Conservation (phyloP, 2,113 vertebrate genomes). For the Illadopsis cleaveri region DNA sequence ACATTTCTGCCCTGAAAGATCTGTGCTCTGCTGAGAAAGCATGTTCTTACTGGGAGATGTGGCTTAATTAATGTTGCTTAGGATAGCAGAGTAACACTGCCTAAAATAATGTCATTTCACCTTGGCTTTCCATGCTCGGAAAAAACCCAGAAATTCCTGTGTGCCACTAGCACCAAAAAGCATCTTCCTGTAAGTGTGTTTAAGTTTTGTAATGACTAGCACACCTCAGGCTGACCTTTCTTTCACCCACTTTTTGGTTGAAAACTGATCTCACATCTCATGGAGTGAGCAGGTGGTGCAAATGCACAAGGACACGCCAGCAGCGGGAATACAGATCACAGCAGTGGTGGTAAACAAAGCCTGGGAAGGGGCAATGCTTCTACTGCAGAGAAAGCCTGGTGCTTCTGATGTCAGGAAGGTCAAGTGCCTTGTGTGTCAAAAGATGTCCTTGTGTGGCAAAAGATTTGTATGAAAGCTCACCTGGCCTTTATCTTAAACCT, state of each 20-base stretch:
- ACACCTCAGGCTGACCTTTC: not conserved
- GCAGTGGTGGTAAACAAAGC: accelerated
- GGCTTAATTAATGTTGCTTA: not conserved
- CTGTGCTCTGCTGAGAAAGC: not conserved
- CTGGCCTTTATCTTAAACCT: not conserved
- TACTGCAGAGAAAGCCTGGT: accelerated
- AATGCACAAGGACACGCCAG: not conserved
- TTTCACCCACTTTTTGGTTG: not conserved
- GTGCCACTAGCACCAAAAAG: not conserved
- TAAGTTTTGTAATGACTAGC: not conserved
- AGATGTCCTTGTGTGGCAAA: not conserved
- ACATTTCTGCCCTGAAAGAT: not conserved
- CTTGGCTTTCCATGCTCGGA: not conserved
- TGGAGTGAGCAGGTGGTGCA: not conserved
- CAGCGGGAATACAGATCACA: not conserved
- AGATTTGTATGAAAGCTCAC: not conserved
- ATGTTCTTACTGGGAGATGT: not conserved
- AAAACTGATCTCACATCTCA: not conserved
- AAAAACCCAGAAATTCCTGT: not conserved
- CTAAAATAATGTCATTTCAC: not conserved
- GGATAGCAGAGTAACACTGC: not conserved
- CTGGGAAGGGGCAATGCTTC: not conserved
- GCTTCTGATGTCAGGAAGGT: not conserved
- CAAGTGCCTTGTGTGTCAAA: not conserved
- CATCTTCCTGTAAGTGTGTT: not conserved